phyloP scores from a whole-genome alignment of 2,113 vertebrate genomes.

The Acrocephalus kingi region DNA sequence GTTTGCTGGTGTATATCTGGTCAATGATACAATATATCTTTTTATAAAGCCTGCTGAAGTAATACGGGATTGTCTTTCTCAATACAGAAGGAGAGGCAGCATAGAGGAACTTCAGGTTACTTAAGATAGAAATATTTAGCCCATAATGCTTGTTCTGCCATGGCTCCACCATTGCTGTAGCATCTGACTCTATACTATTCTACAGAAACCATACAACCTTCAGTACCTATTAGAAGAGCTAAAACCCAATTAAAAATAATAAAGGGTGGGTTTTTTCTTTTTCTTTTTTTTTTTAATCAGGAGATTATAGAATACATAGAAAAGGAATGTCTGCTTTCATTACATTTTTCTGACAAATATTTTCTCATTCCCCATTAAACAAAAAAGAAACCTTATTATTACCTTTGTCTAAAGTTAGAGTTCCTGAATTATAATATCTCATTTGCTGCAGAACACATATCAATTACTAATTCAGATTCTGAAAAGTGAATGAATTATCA shows the following conservation, averaged over 20 bases:
- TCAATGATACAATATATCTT: not conserved
- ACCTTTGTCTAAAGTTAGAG: not conserved
- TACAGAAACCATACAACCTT: not conserved
- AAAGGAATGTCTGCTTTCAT: not conserved
- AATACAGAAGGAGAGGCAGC: not conserved
- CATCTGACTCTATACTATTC: not conserved
- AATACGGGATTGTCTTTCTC: not conserved
- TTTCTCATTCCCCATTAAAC: not conserved
- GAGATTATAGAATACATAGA: not conserved
- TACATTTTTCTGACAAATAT: not conserved
- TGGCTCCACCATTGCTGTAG: not conserved
- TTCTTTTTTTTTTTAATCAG: not conserved
- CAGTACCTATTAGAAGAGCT: not conserved
- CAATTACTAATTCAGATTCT: slow-evolving; percentile 9
- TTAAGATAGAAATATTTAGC: not conserved
- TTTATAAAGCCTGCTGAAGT: not conserved
- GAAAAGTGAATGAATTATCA: slow-evolving; percentile 64
- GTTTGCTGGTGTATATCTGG: not conserved
- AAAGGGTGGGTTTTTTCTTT: not conserved
- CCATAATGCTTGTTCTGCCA: not conserved
- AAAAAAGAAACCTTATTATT: not conserved
- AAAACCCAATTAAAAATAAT: not conserved
- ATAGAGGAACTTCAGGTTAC: not conserved
- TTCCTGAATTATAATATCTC: not conserved
- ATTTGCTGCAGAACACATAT: not conserved